A percentile compares a stretch with the other conserved stretches of the same genome.
Evolutionary conservation across 2,888 invertebrate species (phyloP).

Genomic region (Myopa testacea): DNA sequence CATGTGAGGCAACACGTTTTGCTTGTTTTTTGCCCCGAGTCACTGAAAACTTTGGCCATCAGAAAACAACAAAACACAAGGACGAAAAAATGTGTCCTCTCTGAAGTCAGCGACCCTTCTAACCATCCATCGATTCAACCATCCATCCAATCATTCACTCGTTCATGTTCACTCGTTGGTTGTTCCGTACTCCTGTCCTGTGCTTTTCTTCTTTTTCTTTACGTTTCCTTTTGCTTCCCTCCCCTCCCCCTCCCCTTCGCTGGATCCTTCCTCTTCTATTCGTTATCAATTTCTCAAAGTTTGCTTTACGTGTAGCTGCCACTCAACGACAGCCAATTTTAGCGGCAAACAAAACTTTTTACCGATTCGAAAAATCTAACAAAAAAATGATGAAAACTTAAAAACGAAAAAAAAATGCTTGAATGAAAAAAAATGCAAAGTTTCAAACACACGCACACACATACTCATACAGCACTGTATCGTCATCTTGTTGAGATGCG

Average conservation of each 20-base stretch:
- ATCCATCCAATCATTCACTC: too few species aligned
- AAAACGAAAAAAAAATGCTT: neutral
- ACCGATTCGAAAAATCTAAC: neutral
- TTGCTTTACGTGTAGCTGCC: conserved; percentile 12
- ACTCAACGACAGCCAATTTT: conserved; percentile 22
- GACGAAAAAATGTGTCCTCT: too few species aligned
- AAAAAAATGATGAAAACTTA: neutral
- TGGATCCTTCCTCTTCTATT: neutral
- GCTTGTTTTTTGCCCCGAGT: too few species aligned
- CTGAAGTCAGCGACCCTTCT: too few species aligned
- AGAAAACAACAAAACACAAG: neutral
- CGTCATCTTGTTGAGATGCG: neutral
- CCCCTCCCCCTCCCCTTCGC: neutral
- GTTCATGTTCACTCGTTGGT: neutral
- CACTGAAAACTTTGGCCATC: neutral
- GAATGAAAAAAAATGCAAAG: neutral
- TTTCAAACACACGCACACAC: conserved; percentile 22
- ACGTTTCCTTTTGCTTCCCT: neutral
- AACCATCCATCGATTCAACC: too few species aligned
- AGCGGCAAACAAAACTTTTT: conserved; percentile 30
- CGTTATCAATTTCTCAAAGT: conserved; percentile 30
- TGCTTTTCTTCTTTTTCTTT: too few species aligned
- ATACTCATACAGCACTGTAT: neutral
- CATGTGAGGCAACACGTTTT: neutral
- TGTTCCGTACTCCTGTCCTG: neutral